Evolutionary conservation across 2,797 vertebrate genomes (phyloP), one percentile per base, ranked within the genome.

Genomic region (Gymnothorax reevesii): DNA sequence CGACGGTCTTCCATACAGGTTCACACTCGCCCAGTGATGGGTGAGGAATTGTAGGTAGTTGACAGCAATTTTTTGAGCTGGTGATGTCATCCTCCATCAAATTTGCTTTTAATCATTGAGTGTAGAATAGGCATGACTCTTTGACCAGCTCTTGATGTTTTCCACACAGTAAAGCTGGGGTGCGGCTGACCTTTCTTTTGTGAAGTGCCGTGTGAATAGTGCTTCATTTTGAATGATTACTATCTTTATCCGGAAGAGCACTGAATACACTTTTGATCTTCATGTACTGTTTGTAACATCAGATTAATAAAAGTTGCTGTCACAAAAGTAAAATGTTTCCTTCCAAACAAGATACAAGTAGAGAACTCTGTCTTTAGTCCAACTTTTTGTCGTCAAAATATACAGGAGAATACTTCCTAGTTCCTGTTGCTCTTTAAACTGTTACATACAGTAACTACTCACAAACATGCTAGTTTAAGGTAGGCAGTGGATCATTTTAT

Each of bases 1-100:
- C 64, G 82, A 87, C 83, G 85, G 88, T 77, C 49, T 82, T 83
- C 49, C n/a, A 15, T 91, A 89, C 91, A 90, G 91, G 92, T 90
- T 90, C 90, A 87, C 82, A 87, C 80, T 90, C 85, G 88, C 90
- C 89, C 88, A 85, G 62, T 66, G 89, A 91, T 4, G 60, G 66
- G 33, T 42, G 33, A 42, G 33, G 60, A 83, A 55, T 83, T 79
- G 66, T 66, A 84, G 80, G 52, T 60, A 77, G 55, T 52, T 42
- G 33, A 83, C 64, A 83, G 62, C 69, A 17, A 49, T 66, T 55
- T 42, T 42, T 42, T 69, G 17, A 57, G 62, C 42, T 57, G 69
- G 10, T 85, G 84, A 85, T 88, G 84, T 85, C 54, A 88, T 69
- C 75, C 82, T 60, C 87, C 82, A 42, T 54, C 20, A 85, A 25